A percentile compares a stretch with the other conserved stretches of the same genome.
These are phyloP conservation scores for Ailurus styani DNA, from an alignment of 2,113 vertebrate genomes.

Conservation along the genomic window DNA sequence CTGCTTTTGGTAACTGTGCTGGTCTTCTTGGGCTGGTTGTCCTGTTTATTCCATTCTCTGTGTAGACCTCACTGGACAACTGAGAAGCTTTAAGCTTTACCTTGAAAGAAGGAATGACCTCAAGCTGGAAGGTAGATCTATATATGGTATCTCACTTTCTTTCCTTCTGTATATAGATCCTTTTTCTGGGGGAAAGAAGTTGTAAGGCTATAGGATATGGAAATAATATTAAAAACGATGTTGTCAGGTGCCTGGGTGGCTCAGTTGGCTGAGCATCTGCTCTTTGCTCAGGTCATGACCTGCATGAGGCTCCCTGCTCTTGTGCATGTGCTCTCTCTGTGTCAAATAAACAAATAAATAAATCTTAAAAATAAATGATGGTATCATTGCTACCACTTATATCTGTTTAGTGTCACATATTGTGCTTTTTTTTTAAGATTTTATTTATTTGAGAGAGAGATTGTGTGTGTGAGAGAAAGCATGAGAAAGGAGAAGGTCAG, in stretches of 20 bases:
- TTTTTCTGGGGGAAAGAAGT: not conserved
- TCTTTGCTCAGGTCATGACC: too few relatives aligned
- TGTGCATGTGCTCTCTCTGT: too few relatives aligned
- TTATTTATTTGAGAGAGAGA: too few relatives aligned
- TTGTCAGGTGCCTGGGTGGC: not conserved
- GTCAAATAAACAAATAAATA: too few relatives aligned
- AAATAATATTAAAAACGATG: slow-evolving; percentile 12
- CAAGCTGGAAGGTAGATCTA: not conserved
- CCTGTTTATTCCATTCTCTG: not conserved
- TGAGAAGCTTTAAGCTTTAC: not conserved
- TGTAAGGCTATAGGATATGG: not conserved
- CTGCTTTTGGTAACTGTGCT: not conserved
- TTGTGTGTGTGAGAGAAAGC: too few relatives aligned
- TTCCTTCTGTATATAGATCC: not conserved
- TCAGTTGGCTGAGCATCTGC: too few relatives aligned
- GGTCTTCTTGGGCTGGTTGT: not conserved
- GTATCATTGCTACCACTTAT: not conserved
- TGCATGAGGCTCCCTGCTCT: too few relatives aligned
- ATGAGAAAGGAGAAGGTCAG: too few relatives aligned
- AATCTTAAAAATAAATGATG: not conserved
- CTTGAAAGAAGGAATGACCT: not conserved
- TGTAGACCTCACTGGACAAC: not conserved
- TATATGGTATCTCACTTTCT: not conserved
- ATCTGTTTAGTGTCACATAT: not conserved
- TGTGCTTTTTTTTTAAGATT: too few relatives aligned